phyloP scores from a whole-genome alignment of 2,797 vertebrate species.

The Cephalopachus bancanus region DNA sequence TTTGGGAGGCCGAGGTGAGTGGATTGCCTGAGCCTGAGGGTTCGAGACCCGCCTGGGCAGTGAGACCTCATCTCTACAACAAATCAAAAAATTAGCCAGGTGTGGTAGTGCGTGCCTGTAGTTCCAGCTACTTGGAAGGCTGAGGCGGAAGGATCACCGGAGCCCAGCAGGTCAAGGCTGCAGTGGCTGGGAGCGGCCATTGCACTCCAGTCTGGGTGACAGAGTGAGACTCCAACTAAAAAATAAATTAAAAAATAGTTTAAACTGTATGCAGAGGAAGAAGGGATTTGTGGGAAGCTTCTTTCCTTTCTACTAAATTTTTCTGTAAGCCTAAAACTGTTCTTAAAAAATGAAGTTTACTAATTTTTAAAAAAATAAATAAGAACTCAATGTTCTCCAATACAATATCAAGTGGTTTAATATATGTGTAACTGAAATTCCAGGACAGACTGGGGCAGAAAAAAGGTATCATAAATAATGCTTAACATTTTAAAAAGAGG shows the following conservation, averaged over 20 bases:
- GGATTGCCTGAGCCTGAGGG: no score
- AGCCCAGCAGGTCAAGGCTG: no score
- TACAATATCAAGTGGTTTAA: not conserved
- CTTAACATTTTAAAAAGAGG: not conserved
- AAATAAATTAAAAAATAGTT: not conserved
- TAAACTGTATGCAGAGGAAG: not conserved
- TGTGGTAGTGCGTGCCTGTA: no score
- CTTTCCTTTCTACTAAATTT: not conserved
- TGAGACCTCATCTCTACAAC: no score
- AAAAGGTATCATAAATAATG: not conserved
- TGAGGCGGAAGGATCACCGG: no score
- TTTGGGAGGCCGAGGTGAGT: no score
- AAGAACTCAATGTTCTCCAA: not conserved
- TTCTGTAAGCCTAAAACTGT: not conserved
- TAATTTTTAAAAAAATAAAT: not conserved
- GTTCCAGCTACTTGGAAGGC: no score
- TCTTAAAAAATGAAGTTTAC: not conserved
- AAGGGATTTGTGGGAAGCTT: not conserved
- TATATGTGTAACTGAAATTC: not conserved
- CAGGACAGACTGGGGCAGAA: not conserved
- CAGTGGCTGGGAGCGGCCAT: no score
- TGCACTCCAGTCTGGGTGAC: no score
- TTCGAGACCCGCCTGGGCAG: no score
- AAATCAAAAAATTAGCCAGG: no score
- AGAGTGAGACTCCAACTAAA: no score